phyloP scores from a whole-genome alignment of 2,888 invertebrate species.

The Cremastobaeus sp. region DNA sequence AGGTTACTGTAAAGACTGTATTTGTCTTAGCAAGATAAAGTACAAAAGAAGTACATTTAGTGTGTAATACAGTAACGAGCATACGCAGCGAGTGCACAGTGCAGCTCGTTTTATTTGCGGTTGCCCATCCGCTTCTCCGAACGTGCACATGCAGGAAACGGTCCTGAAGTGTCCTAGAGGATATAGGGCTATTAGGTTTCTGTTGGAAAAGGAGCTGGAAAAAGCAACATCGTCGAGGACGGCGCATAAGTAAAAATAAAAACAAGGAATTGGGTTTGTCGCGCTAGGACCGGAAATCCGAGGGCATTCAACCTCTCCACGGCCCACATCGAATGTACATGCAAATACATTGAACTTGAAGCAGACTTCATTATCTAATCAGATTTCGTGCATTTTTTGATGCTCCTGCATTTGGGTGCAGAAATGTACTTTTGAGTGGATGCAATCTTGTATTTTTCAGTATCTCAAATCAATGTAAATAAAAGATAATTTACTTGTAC shows the following conservation, averaged over 20 bases:
- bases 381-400: too few relatives aligned
- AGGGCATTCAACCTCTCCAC: constrained; percentile 77
- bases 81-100: constrained; percentile 23
- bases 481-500: too few relatives aligned
- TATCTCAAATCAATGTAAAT: too few relatives aligned
- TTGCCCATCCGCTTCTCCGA: constrained; percentile 75
- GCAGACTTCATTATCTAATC: constrained; percentile 69
- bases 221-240: constrained; percentile 48
- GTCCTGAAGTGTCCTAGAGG: constrained; percentile 76
- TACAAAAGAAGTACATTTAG: constrained; percentile 35
- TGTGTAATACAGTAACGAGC: constrained; percentile 52
- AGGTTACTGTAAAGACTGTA: background rate
- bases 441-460: too few relatives aligned
- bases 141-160: constrained; percentile 74
- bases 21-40: constrained; percentile 20
- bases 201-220: constrained; percentile 63
- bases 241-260: constrained; percentile 61
- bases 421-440: too few relatives aligned
- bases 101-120: constrained; percentile 71
- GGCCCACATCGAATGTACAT: constrained; percentile 58
- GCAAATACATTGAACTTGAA: constrained; percentile 72
- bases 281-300: constrained; percentile 74
- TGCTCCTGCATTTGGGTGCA: too few relatives aligned
- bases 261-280: constrained; percentile 63
- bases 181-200: constrained; percentile 77